Conservation (phyloP, 1,140 invertebrate genomes). For the Andrena cerasifolii region DNA sequence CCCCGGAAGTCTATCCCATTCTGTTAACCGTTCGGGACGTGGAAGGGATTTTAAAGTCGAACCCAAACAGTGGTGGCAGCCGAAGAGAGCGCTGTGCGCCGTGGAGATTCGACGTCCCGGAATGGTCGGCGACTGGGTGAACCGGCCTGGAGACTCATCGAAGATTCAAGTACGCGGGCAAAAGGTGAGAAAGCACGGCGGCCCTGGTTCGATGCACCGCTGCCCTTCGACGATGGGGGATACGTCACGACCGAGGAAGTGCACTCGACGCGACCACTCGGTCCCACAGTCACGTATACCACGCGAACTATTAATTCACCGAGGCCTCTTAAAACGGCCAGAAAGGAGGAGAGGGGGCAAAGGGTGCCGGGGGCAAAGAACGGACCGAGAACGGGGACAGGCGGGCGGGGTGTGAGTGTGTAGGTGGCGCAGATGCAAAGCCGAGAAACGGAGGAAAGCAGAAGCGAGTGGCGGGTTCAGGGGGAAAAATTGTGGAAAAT, state of each 20-base stretch:
- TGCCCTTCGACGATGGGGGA: conserved; percentile 39
- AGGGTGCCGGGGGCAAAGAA: conserved; percentile 1
- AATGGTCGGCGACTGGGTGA: not conserved
- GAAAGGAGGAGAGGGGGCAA: not conserved
- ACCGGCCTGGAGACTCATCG: not conserved
- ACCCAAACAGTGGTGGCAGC: not conserved
- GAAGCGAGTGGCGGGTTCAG: not conserved
- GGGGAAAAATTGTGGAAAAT: conserved; percentile 5
- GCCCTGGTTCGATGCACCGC: conserved; percentile 24
- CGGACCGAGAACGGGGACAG: conserved; percentile 19
- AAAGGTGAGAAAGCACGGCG: conserved; percentile 10
- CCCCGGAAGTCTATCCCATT: not conserved
- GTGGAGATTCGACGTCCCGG: not conserved
- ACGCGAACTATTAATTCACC: conserved; percentile 48
- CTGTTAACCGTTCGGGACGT: not conserved
- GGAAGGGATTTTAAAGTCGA: not conserved
- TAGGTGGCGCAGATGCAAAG: not conserved
- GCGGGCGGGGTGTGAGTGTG: too few species aligned
- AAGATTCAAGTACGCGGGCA: not conserved
- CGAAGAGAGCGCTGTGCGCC: not conserved
- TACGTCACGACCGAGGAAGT: conserved; percentile 56
- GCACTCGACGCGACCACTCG: conserved; percentile 44
- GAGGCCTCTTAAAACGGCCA: conserved; percentile 23
- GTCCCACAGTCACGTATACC: conserved; percentile 47
- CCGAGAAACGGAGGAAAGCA: not conserved